phyloP scores from a whole-genome alignment of 2,113 vertebrate genomes.

The Hippoglossus stenolepis region DNA sequence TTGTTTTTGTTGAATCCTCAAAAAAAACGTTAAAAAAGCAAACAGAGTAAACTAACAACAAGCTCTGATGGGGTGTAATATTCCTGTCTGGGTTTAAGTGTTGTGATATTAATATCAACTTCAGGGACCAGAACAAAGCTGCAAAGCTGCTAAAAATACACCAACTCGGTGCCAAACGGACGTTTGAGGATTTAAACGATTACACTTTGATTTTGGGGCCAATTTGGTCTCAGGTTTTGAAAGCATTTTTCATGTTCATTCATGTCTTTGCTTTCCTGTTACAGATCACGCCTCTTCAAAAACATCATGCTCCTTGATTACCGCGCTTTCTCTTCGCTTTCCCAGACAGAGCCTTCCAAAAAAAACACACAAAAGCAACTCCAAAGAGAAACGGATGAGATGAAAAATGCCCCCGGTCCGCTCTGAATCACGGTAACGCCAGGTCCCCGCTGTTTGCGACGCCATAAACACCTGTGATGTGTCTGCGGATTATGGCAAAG shows the following conservation, averaged over 20 bases:
- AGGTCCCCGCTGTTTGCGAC: constrained; percentile 29
- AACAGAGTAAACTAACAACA: constrained; percentile 11
- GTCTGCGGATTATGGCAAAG: constrained; percentile 51
- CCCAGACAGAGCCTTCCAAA: constrained; percentile 21
- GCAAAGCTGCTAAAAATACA: constrained; percentile 35
- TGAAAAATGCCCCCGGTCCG: constrained; percentile 20
- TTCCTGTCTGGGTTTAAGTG: constrained; percentile 13
- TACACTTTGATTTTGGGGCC: constrained; percentile 40
- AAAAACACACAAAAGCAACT: background rate
- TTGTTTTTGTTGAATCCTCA: constrained; percentile 5
- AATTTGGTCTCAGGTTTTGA: constrained; percentile 30
- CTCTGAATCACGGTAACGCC: constrained; percentile 43
- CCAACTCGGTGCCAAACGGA: background rate
- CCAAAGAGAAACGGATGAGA: constrained; percentile 30
- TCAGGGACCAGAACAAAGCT: constrained; percentile 14
- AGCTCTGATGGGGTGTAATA: constrained; percentile 1
- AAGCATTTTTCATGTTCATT: constrained; percentile 15
- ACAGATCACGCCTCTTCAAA: constrained; percentile 34
- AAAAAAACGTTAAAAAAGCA: constrained; percentile 22
- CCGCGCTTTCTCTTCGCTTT: background rate
- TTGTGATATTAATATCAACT: constrained; percentile 33
- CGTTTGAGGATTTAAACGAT: constrained; percentile 23
- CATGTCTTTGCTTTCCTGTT: constrained; percentile 12
- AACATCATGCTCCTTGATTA: constrained; percentile 32
- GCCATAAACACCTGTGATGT: constrained; percentile 47